phyloP scores from a whole-genome alignment of 2,888 invertebrate genomes.

The Euzetes globulus region DNA sequence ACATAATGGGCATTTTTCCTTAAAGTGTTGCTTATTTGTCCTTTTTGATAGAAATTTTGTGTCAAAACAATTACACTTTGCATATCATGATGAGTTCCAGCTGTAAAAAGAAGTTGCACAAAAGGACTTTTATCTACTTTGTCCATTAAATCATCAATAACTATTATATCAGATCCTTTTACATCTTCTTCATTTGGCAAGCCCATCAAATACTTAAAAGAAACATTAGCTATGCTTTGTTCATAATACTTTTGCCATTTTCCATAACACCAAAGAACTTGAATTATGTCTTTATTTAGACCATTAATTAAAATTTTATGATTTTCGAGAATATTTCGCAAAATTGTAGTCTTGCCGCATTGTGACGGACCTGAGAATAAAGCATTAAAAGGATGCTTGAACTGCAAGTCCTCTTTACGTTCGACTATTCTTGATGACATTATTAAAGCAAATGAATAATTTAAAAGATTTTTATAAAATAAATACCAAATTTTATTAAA shows the following conservation, averaged over 20 bases:
- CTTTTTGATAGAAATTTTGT: conserved; percentile 13
- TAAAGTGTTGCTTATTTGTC: neutral
- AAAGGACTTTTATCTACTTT: neutral
- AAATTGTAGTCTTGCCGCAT: neutral
- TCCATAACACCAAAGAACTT: neutral
- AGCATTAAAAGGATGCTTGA: neutral
- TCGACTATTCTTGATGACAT: neutral
- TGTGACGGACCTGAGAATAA: neutral
- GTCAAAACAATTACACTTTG: neutral
- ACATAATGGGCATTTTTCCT: neutral
- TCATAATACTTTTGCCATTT: neutral
- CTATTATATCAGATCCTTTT: neutral
- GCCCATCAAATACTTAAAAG: neutral
- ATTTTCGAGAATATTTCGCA: neutral
- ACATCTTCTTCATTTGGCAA: neutral
- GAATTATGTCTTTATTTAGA: neutral
- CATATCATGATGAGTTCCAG: neutral
- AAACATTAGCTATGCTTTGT: neutral
- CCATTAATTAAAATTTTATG: neutral
- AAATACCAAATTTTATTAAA: too few relatives aligned
- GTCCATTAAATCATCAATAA: neutral
- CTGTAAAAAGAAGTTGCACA: neutral
- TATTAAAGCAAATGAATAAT: neutral
- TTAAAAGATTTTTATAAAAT: too few relatives aligned
- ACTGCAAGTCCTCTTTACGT: neutral